phyloP scores from a whole-genome alignment of 2,888 invertebrate species.

The Ophion ventricosus region DNA sequence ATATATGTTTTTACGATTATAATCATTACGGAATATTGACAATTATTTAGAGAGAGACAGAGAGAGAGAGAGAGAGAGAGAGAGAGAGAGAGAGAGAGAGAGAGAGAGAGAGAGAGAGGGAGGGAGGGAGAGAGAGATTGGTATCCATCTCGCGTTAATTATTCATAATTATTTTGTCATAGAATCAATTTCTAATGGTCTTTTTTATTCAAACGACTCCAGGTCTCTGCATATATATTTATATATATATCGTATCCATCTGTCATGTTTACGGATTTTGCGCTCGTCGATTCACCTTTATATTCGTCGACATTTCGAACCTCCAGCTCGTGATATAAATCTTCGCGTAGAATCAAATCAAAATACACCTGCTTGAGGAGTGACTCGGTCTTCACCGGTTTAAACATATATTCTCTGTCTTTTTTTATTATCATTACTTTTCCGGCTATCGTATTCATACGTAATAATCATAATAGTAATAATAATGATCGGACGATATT shows the following conservation, averaged over 20 bases:
- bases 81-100: not conserved
- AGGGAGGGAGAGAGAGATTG: not conserved
- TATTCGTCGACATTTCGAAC: constrained; percentile 7
- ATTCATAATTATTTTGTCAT: constrained; percentile 41
- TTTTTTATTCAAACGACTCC: constrained; percentile 12
- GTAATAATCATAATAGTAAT: too few relatives aligned
- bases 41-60: constrained; percentile 5
- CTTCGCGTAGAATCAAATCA: constrained; percentile 6
- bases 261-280: constrained; percentile 20
- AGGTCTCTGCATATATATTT: not conserved
- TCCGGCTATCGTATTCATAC: too few relatives aligned
- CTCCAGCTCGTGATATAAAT: not conserved
- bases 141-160: constrained; percentile 12
- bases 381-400: not conserved
- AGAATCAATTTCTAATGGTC: constrained; percentile 31
- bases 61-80: too few relatives aligned
- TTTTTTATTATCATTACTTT: too few relatives aligned
- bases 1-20: constrained; percentile 16
- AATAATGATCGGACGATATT: too few relatives aligned
- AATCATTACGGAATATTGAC: constrained; percentile 16
- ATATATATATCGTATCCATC: not conserved
- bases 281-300: constrained; percentile 1
- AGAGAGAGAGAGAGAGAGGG: not conserved
- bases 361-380: not conserved
- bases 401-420: not conserved